phyloP scores from a whole-genome alignment of 2,113 vertebrate species.

The Mirza zaza region DNA sequence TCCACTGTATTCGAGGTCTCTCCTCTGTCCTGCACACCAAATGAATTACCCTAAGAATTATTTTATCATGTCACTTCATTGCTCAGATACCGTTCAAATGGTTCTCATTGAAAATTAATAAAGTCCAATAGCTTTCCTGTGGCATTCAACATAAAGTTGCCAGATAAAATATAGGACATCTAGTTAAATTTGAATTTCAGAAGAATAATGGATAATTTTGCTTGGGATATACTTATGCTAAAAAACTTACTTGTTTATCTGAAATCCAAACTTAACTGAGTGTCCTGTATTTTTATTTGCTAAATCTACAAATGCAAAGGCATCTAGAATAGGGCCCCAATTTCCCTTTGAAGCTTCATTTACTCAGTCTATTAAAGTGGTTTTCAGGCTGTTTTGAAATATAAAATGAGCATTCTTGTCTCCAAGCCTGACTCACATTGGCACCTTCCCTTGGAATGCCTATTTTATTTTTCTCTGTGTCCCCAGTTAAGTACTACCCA shows the following conservation, averaged over 20 bases:
- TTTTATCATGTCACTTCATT: background rate
- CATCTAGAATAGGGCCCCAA: background rate
- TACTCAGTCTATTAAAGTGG: background rate
- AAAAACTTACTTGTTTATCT: background rate
- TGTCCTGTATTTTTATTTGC: slow-evolving; percentile 20
- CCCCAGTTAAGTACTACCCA: background rate
- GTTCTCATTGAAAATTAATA: slow-evolving; percentile 25
- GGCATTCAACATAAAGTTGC: background rate
- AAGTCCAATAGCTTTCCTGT: background rate
- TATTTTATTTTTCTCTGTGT: background rate
- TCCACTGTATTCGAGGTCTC: background rate
- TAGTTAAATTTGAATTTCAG: background rate
- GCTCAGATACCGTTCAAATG: background rate
- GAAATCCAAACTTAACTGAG: slow-evolving; percentile 42
- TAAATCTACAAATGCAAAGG: slow-evolving; percentile 16
- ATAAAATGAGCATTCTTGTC: background rate
- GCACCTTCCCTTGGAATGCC: background rate
- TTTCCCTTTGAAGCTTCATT: background rate
- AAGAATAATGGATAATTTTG: slow-evolving; percentile 17
- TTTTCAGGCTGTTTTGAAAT: slow-evolving; percentile 7
- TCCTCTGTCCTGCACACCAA: background rate
- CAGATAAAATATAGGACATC: background rate
- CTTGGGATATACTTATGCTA: background rate
- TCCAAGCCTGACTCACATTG: background rate
- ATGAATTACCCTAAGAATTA: background rate